Base-by-base conservation (phyloP, 2,797 vertebrate genomes). In the Streptopelia turtur region DNA sequence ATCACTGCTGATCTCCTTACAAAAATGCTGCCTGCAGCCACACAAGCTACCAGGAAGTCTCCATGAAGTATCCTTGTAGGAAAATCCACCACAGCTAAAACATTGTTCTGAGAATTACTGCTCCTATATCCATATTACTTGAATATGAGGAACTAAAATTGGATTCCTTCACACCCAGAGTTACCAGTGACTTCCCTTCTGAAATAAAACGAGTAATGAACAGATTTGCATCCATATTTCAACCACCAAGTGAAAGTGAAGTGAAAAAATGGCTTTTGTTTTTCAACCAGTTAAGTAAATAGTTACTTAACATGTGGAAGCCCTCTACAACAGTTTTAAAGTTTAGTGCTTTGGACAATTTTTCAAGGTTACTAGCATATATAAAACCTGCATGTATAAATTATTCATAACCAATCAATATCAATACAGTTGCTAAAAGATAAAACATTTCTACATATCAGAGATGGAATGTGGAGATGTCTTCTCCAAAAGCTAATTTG, bases 1-100 rank as follows among this genome's bases (percentile, higher is more conserved):
- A 77, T 64, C 72, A 35, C 18, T 75, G 70, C 37, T 85, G 49
- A 83, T 64, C 69, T 81, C 69, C 50, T 49, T 41, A 49, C 11
- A 74, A 13, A 55, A 78, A 71, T 16, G 47, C 10, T 74, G 18
- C 65, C 59, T 52, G 22, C 50, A 83, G 49, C 7, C 47, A 85
- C 61, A 74, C 35, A 70, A 84, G 41, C 23, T 74, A 78, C n/a
- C 57, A 79, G 31, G 14, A 87, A 91, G 22, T 35, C 47, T 77
- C n/a, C 43, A 78, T 75, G 63, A 83, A 78, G 23, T 39, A 59
- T 83, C n/a, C 78, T 41, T 57, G 30, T 16, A 87, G 1, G 1
- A 76, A 86, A 94, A 94, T 52, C 17, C 37, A 95, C 66, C 69
- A 75, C 77, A 94, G 57, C 17, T 79, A 69, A 94, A 85, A 49